Evolutionary conservation across 2,888 invertebrate genomes (phyloP), one percentile per base, ranked within the genome.

Genomic region (Tipula vernalis): DNA sequence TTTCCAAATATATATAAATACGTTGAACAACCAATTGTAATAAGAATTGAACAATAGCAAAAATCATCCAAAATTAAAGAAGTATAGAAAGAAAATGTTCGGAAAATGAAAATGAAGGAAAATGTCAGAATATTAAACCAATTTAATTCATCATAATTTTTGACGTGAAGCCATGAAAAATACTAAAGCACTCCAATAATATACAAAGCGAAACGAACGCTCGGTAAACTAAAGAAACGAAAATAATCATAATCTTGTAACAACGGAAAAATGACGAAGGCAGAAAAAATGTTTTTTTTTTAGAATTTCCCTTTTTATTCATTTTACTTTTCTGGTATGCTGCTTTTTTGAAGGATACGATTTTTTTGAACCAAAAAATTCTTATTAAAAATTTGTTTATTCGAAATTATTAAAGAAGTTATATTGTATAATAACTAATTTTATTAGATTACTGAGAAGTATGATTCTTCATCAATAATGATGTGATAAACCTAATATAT

Each of bases 81-180:
- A 15, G 10, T 0, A 28, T 8, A 71, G 10, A 28, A 28, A 28
- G 15, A 51, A 51, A 51, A 51, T 6, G 15, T 51, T 15, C 15
- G 6, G 51, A 8, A 36, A 84, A 84, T 28, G 28, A 84, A 41
- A 15, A 84, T 39, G 39, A 84, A 84, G 39, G 15, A 39, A 84
- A 39, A 85, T 85, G 85, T 85, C 85, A 85, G 39, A 42, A 85
- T 85, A 42, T 44, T 42, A 39, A 85, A 85, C 41, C 85, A 85
- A 85, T 85, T 85, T 85, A 85, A 85, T 85, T 85, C 44, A 85
- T 85, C 85, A 85, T 85, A 85, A 42, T 13, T 39, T 84, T 84
- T 84, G 84, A 84, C 84, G 47, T 86, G 44, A 44, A 86, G 47
- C 86, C 86, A 13, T 86, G 44, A 86, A 86, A 42, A 44, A 42